A percentile compares a stretch with the other conserved stretches of the same genome.
Evolutionary conservation across 2,888 invertebrate genomes (phyloP).

Genomic region (Dioctria linearis): DNA sequence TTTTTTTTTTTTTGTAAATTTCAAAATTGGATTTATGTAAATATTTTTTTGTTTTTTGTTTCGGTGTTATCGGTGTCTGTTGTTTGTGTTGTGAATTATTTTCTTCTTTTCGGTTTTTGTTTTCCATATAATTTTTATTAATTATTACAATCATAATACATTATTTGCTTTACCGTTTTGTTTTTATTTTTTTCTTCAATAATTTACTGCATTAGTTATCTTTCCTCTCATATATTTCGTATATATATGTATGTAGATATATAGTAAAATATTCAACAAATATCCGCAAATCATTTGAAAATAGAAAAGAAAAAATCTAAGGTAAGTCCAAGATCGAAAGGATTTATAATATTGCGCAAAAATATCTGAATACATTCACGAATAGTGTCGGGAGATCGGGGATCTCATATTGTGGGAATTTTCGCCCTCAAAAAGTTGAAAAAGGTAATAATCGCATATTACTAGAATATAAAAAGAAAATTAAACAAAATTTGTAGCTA

Average conservation of each 20-base stretch:
- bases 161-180: background rate
- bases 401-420: too few species aligned
- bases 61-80: background rate
- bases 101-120: constrained; percentile 16
- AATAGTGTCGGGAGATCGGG: too few species aligned
- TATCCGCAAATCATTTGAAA: constrained; percentile 47
- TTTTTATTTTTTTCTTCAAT: constrained; percentile 1
- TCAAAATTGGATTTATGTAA: background rate
- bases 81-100: background rate
- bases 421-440: too few species aligned
- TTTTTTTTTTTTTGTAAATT: background rate
- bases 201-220: constrained; percentile 37
- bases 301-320: constrained; percentile 46
- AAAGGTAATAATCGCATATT: too few species aligned
- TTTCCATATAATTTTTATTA: constrained; percentile 9
- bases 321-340: background rate
- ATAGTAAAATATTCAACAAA: constrained; percentile 55
- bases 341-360: too few species aligned
- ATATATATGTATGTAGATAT: constrained; percentile 26
- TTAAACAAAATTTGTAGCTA: too few species aligned
- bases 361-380: too few species aligned
- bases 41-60: background rate
- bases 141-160: constrained; percentile 51
- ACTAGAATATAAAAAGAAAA: too few species aligned
- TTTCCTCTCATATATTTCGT: constrained; percentile 17